Conservation (phyloP, 2,113 vertebrate species). For the Antennarius striatus region DNA sequence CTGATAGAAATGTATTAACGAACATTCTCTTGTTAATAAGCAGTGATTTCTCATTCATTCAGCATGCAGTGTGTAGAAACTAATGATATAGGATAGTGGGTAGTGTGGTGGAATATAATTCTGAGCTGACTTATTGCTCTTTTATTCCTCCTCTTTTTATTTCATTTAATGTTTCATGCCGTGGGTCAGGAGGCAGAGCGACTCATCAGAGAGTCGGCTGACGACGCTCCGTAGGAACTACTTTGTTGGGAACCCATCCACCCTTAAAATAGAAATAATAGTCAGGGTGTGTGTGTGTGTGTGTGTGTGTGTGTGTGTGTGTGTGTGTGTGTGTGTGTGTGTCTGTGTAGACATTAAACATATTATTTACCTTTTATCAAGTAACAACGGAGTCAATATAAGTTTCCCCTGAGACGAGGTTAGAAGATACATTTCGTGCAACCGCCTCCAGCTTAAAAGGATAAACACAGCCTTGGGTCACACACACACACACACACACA, state of each 20-base stretch:
- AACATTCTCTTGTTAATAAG: no score
- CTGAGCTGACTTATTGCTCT: no score
- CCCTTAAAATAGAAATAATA: background rate
- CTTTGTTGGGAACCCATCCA: background rate
- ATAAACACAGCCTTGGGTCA: constrained; percentile 28
- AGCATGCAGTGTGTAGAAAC: no score
- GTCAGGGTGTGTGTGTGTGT: constrained; percentile 1
- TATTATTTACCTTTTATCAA: constrained; percentile 69
- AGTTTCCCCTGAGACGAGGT: constrained; percentile 56
- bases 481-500: no score
- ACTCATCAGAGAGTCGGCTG: no score
- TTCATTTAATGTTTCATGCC: no score
- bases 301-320: background rate
- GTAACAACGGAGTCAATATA: constrained; percentile 56
- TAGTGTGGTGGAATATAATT: no score
- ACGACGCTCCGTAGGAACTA: background rate
- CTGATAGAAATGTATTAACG: no score
- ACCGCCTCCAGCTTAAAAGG: constrained; percentile 35
- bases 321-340: background rate
- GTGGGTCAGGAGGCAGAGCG: no score
- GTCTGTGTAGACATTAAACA: constrained; percentile 20
- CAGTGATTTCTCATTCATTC: no score
- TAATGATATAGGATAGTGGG: no score
- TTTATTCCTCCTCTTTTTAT: no score
- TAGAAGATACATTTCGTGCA: constrained; percentile 58